Conservation (phyloP, 2,797 vertebrate genomes). For the Takifugu ocellatus region DNA sequence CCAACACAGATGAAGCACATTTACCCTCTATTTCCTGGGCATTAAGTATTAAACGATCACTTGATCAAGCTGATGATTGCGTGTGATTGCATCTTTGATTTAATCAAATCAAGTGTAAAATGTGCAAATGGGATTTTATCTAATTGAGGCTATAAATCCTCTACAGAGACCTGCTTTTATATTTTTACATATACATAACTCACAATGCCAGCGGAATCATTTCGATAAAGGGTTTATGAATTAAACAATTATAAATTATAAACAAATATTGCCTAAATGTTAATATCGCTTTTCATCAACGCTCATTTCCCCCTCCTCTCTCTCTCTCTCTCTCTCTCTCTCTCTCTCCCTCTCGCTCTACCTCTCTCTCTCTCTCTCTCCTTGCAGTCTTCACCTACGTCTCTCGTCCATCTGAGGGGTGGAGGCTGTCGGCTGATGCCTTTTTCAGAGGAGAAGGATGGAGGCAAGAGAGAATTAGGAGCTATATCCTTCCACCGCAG, state of each 20-base stretch:
- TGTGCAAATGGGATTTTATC: no score
- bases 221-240: neutral
- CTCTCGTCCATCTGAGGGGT: constrained; percentile 53
- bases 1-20: no score
- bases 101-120: no score
- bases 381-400: constrained; percentile 8
- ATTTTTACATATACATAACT: no score
- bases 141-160: no score
- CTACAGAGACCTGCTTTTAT: no score
- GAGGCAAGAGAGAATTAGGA: constrained; percentile 46
- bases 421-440: constrained; percentile 55
- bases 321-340: neutral
- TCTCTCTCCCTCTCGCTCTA: constrained; percentile 4
- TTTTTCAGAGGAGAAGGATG: constrained; percentile 47
- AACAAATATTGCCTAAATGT: neutral
- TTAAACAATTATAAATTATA: no score
- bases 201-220: no score
- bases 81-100: no score
- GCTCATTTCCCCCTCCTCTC: constrained; percentile 12
- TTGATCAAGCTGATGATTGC: no score
- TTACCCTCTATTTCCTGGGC: no score
- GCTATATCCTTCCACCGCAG: constrained; percentile 13
- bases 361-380: neutral
- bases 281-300: neutral
- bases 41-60: no score